Evolutionary conservation across 2,113 vertebrate species (phyloP), one percentile per base, ranked within the genome.

Genomic region (Lophura nycthemera): DNA sequence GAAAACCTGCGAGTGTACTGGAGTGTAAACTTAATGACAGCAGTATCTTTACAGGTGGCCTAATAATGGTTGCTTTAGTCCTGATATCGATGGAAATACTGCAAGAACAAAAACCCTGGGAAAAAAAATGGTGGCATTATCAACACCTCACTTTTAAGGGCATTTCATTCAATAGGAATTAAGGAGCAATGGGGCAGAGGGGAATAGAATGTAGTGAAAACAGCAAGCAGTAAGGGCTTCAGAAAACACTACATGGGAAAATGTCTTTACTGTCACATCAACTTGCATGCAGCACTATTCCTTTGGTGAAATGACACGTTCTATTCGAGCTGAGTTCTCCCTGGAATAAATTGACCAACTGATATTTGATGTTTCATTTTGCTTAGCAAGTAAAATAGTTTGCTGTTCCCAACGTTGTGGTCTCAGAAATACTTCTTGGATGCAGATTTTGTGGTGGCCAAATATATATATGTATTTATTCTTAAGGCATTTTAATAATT

Each of bases 51-150:
- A 29, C 34, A 66, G 29, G 16, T 1, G 1, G 43, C 22, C 38
- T 15, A 1, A 0, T 59, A 2, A 5, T 4, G 6, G 72, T 54
- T 38, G 18, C 56, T 57, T n/a, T 61, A 73, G 34, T 75, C 34
- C 43, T 65, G 61, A 45, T 59, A 50, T 27, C 1, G 0, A 17
- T 64, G 38, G 43, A 63, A 75, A 48, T 64, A 57, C 16, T 54
- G 32, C 5, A 65, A 18, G 48, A 65, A 84, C 29, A 32, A 69
- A 85, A 63, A 45, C 12, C 4, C 5, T 20, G 40, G 16, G 32
- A 56, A 30, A n/a, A n/a, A n/a, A 54, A 24, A 3, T 18, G 47
- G 21, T 32, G 27, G 8, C 50, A 7, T 22, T 50, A 88, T 65
- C 59, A 81, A 66, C 9, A 10, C 0, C 0, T 12, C 4, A 18